Conservation (phyloP, 2,113 vertebrate genomes). For the Megaptera novaeangliae region DNA sequence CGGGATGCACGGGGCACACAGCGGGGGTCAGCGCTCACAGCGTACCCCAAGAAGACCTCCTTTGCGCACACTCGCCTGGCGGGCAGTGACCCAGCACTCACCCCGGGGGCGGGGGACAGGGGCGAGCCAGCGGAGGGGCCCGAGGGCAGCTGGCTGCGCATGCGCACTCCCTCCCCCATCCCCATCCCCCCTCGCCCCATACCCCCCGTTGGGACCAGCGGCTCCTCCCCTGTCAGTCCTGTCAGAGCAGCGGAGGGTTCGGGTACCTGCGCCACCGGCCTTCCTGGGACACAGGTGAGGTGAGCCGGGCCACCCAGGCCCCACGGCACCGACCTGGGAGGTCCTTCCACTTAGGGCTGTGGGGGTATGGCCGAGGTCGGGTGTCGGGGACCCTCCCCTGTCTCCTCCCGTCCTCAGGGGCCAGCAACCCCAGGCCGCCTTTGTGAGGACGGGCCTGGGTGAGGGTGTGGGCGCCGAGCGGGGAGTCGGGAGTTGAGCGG, state of each 20-base stretch:
- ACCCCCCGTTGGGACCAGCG: not conserved
- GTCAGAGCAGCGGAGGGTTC: not conserved
- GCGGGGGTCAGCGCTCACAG: too few relatives aligned
- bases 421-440: fast-evolving
- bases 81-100: not conserved
- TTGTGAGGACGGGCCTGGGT: not conserved
- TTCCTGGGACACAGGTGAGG: conserved; percentile 19
- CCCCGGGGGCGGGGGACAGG: not conserved
- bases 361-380: not conserved
- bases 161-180: not conserved
- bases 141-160: not conserved
- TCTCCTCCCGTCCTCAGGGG: not conserved
- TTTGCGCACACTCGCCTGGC: not conserved
- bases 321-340: not conserved
- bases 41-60: not conserved
- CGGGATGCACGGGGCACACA: not conserved
- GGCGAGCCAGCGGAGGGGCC: not conserved
- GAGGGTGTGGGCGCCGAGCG: fast-evolving
- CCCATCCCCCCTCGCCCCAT: not conserved
- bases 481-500: not conserved
- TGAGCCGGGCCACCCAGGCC: not conserved
- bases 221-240: not conserved
- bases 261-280: not conserved
- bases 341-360: not conserved
- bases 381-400: not conserved